Base-by-base conservation (phyloP, 2,888 invertebrate genomes). In the Pemphredon lugubris region DNA sequence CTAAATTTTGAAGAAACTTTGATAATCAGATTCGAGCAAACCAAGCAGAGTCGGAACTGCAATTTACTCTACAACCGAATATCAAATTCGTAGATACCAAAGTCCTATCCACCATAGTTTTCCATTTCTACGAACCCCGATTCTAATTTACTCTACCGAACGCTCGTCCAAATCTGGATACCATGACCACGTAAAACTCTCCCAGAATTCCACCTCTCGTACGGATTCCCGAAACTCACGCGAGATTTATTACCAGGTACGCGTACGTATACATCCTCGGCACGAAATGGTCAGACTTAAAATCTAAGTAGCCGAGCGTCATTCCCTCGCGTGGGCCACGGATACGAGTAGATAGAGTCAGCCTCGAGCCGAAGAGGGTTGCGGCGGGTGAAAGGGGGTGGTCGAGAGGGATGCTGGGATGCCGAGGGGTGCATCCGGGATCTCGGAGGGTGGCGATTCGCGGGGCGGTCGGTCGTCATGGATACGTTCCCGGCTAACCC, bases 391-490 rank as follows among this genome's bases (percentile, higher is more conserved):
- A 60, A 16, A n/a, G n/a, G n/a, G n/a, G n/a, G n/a, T n/a, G n/a
- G n/a, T 40, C 58, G 50, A 50, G 66, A 71, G 82, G 79, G 81
- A 81, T 79, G 81, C 78, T 81, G 81, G 78, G 79, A 77, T 83
- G 78, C 72, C 70, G 73, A 79, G 82, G 83, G 84, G 75, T 84
- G 82, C 83, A 88, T 87, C 87, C 87, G 86, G 87, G 86, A 88
- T 87, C 78, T 82, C 80, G 55, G 82, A 84, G 86, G 86, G 85
- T 84, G 82, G 83, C 82, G 81, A 79, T 79, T 84, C 82, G 85
- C 84, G 84, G 89, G 89, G 88, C 88, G 88, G 88, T 87, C 89
- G 88, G 89, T 89, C 84, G 87, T 83, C 89, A 89, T 89, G 88
- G 89, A 86, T 85, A 89, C 89, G 83, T 85, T 83, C 83, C 84